Conservation (phyloP, 2,113 vertebrate species). For the Neolamprologus caudopunctatus region DNA sequence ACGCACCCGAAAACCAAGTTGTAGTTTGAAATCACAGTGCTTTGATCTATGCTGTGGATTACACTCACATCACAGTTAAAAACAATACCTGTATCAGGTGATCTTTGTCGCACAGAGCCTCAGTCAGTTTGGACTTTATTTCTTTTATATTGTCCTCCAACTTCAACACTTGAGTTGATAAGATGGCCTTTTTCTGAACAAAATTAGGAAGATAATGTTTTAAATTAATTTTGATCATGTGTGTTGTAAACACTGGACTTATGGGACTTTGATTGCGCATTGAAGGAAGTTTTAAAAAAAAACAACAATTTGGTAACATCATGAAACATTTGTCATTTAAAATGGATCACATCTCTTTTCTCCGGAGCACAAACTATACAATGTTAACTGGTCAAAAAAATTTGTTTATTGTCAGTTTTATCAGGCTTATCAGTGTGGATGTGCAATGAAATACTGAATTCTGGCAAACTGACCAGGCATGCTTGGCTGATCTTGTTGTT, state of each 20-base stretch:
- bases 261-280: neutral
- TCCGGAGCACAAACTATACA: neutral
- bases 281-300: neutral
- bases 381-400: fast-evolving
- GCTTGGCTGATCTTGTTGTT: conserved; percentile 55
- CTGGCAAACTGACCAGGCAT: conserved; percentile 53
- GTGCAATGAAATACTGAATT: neutral
- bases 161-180: conserved; percentile 59
- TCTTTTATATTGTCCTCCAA: conserved; percentile 63
- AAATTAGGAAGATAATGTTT: neutral
- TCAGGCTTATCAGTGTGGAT: neutral
- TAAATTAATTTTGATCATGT: neutral
- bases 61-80: neutral
- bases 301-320: neutral
- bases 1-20: neutral
- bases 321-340: neutral
- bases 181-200: conserved; percentile 66
- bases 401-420: neutral
- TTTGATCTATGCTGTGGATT: neutral
- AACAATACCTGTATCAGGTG: conserved; percentile 58
- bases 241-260: neutral
- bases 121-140: conserved; percentile 44
- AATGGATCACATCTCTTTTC: neutral
- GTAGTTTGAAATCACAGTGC: neutral
- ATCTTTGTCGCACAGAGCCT: conserved; percentile 48